A percentile compares a stretch with the other conserved stretches of the same genome.
Evolutionary conservation across 2,797 vertebrate genomes (phyloP).

Genomic region (Myripristis jacobus): DNA sequence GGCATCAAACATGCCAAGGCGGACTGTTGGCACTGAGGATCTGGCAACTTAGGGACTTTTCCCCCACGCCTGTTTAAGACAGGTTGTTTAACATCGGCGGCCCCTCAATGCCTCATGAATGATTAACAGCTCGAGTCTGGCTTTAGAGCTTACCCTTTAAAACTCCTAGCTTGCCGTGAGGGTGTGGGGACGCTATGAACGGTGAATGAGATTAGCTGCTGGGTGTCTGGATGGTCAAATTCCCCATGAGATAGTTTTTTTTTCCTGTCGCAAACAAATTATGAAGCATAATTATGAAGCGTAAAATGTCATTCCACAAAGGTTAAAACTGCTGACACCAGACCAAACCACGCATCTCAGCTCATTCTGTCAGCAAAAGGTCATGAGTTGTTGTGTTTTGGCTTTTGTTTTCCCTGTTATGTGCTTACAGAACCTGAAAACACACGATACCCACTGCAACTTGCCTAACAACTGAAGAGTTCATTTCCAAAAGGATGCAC

Average conservation of each 20-base stretch:
- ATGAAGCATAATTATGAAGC: constrained; percentile 38
- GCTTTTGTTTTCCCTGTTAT: background rate
- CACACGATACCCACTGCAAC: background rate
- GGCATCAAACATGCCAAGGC: constrained; percentile 9
- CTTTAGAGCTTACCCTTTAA: constrained; percentile 3
- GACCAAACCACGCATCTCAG: constrained; percentile 5
- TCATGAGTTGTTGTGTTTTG: no score
- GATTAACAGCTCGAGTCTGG: constrained; percentile 23
- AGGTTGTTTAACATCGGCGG: background rate
- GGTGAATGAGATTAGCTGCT: constrained; percentile 32
- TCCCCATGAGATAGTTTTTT: constrained; percentile 43
- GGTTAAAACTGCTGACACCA: constrained; percentile 23
- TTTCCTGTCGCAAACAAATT: constrained; percentile 10
- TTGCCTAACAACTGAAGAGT: constrained; percentile 1
- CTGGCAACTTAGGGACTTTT: constrained; percentile 3
- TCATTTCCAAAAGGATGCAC: background rate
- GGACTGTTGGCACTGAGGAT: constrained; percentile 35
- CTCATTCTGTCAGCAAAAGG: constrained; percentile 22
- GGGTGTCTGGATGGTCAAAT: constrained; percentile 29
- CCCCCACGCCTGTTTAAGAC: background rate
- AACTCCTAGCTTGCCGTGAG: background rate
- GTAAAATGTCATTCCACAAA: constrained; percentile 35
- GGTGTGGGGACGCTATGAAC: constrained; percentile 15
- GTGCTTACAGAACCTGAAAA: background rate
- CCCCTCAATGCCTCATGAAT: constrained; percentile 32